Evolutionary conservation across 2,888 invertebrate species (phyloP), one percentile per base, ranked within the genome.

Genomic region (Apotomis betuletana): DNA sequence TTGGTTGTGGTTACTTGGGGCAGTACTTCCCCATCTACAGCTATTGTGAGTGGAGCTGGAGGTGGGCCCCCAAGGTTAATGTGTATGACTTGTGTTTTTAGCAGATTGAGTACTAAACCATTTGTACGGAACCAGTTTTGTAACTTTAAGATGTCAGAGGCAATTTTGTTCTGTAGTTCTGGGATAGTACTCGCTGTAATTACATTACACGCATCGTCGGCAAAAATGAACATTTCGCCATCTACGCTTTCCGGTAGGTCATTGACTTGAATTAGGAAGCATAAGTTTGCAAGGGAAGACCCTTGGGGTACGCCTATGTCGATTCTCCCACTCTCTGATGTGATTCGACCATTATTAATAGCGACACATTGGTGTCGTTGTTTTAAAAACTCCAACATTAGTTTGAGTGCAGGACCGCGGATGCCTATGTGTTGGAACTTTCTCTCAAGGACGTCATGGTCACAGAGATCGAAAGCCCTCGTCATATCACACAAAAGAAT

Each of bases 151-250:
- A 54, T 54, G 13, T 54, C 54, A 9, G 8, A 3, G 54, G 15
- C 9, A 8, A 27, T 54, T 15, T 8, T 13, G 4, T 54, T 13
- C 8, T 54, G 6, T 8, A 54, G 15, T 13, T 13, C 13, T 5
- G 13, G 54, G 27, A 58, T 5, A 27, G 36, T 15, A 12, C 10
- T 8, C 6, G 58, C 58, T n/a, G 58, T 38, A 9, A 58, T 27
- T 9, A 38, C 6, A 38, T 58, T 58, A 10, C 58, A 58, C 10
- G 58, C 38, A 38, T 58, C 58, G 58, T 38, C 58, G 9, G 58
- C 58, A 58, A 58, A 58, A n/a, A 38, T 27, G 36, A 36, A 38
- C 58, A 36, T 36, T 5, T 57, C 36, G 10, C 36, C 27, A 27
- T 36, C 4, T 8, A 38, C 57, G 5, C 15, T 41, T 41, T 41